phyloP scores from a whole-genome alignment of 2,888 invertebrate genomes.

The Hecatera dysodea region DNA sequence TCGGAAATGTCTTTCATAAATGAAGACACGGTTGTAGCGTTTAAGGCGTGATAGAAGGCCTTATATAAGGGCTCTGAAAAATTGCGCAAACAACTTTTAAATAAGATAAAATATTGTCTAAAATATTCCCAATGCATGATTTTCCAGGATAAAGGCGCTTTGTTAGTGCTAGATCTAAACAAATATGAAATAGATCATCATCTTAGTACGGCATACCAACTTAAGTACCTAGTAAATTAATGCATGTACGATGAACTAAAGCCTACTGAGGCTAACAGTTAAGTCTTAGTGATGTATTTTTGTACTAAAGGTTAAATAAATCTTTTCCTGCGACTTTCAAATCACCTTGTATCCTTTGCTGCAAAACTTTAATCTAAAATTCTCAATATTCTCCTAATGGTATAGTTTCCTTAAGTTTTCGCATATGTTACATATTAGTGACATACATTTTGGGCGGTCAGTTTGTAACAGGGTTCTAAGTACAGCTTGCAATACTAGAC shows the following conservation, averaged over 20 bases:
- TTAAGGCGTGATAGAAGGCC: not conserved
- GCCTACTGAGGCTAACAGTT: not conserved
- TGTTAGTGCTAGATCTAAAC: not conserved
- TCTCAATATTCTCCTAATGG: slow-evolving; percentile 37
- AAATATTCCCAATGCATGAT: not conserved
- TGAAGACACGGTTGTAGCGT: slow-evolving; percentile 2
- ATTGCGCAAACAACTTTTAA: not conserved
- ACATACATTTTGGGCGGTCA: slow-evolving; percentile 61
- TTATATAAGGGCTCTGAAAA: not conserved
- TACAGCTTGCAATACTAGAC: slow-evolving; percentile 61
- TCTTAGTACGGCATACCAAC: not conserved
- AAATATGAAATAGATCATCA: not conserved
- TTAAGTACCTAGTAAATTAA: not conserved
- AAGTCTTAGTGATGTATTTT: not conserved
- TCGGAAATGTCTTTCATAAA: slow-evolving; percentile 22
- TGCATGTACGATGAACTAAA: not conserved
- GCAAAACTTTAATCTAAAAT: slow-evolving; percentile 11
- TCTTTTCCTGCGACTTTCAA: slow-evolving; percentile 15
- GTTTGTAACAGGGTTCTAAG: slow-evolving; percentile 70
- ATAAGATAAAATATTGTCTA: not conserved
- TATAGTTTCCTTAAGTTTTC: slow-evolving; percentile 34
- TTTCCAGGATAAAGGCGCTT: not conserved
- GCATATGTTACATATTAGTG: slow-evolving; percentile 51
- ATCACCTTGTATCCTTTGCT: slow-evolving; percentile 13
- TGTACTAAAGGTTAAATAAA: slow-evolving; percentile 10